phyloP scores from a whole-genome alignment of 2,113 vertebrate species.

The Peromyscus polionotus region DNA sequence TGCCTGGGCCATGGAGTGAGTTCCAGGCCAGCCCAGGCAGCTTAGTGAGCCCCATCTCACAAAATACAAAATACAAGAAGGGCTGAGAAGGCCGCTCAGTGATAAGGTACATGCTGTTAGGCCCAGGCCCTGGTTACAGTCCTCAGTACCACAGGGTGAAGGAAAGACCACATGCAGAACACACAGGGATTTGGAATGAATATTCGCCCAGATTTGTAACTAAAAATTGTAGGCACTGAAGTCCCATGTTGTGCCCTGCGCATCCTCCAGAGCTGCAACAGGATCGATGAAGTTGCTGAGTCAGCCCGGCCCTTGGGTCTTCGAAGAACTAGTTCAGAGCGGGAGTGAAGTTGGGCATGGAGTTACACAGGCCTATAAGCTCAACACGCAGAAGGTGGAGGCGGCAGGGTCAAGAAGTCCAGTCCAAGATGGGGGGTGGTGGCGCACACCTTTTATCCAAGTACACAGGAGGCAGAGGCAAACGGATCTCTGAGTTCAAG shows the following conservation, averaged over 20 bases:
- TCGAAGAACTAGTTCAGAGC: neutral
- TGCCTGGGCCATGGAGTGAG: neutral
- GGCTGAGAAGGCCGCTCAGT: neutral
- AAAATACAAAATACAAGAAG: neutral
- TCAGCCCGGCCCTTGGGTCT: neutral
- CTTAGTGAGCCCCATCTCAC: neutral
- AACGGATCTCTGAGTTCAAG: no score
- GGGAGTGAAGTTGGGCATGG: neutral
- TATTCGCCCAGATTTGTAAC: neutral
- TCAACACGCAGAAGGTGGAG: neutral
- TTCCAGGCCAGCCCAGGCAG: neutral
- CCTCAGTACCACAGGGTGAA: neutral
- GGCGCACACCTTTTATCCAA: no score
- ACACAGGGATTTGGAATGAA: neutral
- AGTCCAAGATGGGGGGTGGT: no score
- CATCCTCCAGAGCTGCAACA: neutral
- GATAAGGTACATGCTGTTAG: neutral
- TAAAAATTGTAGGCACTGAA: neutral
- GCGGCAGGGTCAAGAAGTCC: neutral
- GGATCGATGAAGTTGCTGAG: no score
- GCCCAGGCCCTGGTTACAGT: neutral
- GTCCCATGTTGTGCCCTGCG: neutral
- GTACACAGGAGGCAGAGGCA: no score
- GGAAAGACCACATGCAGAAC: neutral
- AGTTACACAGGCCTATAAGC: no score